Percentiles rank a stretch among this genome's conserved stretches.
phyloP scores from a whole-genome alignment of 2,113 vertebrate species.

The Gila orcuttii region DNA sequence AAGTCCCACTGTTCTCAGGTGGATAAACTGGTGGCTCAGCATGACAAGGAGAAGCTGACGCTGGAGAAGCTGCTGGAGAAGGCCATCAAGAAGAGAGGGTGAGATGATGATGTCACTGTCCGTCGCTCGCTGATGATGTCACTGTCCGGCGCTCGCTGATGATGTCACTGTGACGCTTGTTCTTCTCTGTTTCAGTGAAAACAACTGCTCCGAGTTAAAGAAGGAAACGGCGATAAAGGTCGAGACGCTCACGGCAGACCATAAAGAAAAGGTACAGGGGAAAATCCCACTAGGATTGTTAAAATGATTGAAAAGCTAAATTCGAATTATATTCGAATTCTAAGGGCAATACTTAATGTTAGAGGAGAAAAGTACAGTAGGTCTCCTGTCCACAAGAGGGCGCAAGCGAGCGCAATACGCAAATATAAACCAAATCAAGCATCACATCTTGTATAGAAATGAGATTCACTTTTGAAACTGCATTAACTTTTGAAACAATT shows the following conservation, averaged over 20 bases:
- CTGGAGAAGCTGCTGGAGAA: constrained; percentile 95
- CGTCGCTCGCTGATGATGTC: too few species aligned
- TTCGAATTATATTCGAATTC: too few species aligned
- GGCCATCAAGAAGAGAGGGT: constrained; percentile 97
- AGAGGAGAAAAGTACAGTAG: too few species aligned
- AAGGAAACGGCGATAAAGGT: constrained; percentile 98
- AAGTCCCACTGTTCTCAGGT: constrained; percentile 93
- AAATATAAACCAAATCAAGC: too few species aligned
- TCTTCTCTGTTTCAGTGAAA: constrained; percentile 81
- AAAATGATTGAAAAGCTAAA: too few species aligned
- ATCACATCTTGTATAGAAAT: too few species aligned
- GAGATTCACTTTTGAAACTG: too few species aligned
- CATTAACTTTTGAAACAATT: too few species aligned
- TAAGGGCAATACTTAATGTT: too few species aligned
- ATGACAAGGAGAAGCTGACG: constrained; percentile 91
- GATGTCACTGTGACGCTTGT: not conserved
- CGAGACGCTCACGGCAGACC: constrained; percentile 87
- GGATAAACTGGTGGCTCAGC: constrained; percentile 93
- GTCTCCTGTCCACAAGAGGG: too few species aligned
- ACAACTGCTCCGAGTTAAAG: constrained; percentile 94
- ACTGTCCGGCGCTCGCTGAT: too few species aligned
- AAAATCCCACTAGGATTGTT: not conserved
- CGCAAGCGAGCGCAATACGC: too few species aligned
- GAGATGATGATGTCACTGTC: constrained; percentile 33
- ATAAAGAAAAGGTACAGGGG: constrained; percentile 91